Base-by-base conservation (phyloP, 2,797 vertebrate genomes). In the Propithecus deckenii region DNA sequence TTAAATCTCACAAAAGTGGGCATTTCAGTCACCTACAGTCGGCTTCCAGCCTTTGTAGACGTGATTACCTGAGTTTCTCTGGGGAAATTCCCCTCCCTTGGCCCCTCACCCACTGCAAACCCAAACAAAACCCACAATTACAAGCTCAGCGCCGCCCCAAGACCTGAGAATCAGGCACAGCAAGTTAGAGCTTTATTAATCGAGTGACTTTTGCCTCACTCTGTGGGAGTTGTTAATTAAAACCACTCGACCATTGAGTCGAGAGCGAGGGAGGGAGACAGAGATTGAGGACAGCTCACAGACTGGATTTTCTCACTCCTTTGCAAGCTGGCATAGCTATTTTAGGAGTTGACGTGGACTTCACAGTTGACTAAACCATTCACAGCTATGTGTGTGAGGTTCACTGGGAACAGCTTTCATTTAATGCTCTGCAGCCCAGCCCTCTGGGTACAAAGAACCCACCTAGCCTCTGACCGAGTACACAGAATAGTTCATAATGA, bases 181-280 rank as follows among this genome's bases (percentile, higher is more conserved):
- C 80, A 22, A 74, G 67, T 61, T 55, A 86, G 89, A 92, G 67
- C 86, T 93, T 78, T 95, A 91, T 86, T 84, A 91, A 91, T 74
- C 0, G 1, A 63, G 61, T 92, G 97, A 59, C 86, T 97, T 95
- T 83, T 61, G 55, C 89, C 89, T 96, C 84, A n/a, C 76, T 78
- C 84, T 61, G 41, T 67, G 86, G 96, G 95, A 87, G 92, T 0
- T 69, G 87, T 96, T 97, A 80, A 94, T 97, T 95, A 97, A 97
- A 95, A 94, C 81, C 88, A 72, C 41, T 95, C 94, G 95, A 10
- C 94, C 91, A 0, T 76, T 52, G 85, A 87, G 80, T 17, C 23
- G 75, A 63, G 23, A 59, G 63, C 55, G 50, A 59, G 20, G n/a
- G 41, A 38, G 50, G 79, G 48, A 35, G 41, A 20, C 32, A 14